Conservation (phyloP, 2,797 vertebrate genomes). For the Xyrichtys novacula region DNA sequence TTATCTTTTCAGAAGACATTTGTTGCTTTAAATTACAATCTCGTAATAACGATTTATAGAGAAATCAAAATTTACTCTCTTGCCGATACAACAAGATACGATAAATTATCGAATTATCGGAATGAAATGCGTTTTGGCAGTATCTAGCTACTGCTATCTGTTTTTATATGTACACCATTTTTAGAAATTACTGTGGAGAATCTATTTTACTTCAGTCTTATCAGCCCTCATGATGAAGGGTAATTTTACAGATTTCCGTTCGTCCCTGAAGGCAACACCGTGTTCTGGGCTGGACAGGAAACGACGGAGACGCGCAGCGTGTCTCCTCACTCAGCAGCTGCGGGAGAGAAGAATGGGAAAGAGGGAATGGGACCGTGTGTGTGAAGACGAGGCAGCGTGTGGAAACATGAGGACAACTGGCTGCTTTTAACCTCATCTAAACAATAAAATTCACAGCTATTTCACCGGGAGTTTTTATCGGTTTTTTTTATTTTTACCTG, state of each 20-base stretch:
- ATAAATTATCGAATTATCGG: too few species aligned
- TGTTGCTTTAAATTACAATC: too few species aligned
- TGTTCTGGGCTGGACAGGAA: slow-evolving; percentile 84
- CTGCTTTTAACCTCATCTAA: not conserved
- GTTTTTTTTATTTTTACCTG: not conserved
- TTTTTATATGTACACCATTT: too few species aligned
- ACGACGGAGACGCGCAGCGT: slow-evolving; percentile 77
- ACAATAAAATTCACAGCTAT: not conserved
- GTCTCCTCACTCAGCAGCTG: slow-evolving; percentile 69
- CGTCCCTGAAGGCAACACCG: slow-evolving; percentile 48
- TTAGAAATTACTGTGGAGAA: too few species aligned
- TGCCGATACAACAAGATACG: too few species aligned
- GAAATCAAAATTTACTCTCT: too few species aligned
- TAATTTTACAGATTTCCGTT: slow-evolving; percentile 34
- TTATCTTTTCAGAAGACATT: too few species aligned
- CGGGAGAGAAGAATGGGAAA: slow-evolving; percentile 75
- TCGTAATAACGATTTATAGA: too few species aligned
- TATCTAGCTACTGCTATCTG: too few species aligned
- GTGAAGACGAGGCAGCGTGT: slow-evolving; percentile 41
- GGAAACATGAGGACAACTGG: slow-evolving; percentile 57
- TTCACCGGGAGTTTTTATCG: not conserved
- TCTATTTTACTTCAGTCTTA: too few species aligned
- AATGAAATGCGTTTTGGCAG: too few species aligned
- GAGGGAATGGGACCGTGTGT: slow-evolving; percentile 38
- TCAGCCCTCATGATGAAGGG: too few species aligned